Conservation (phyloP, 53 echinoderm and acorn worm species). For the Holothuria leucospilota region DNA sequence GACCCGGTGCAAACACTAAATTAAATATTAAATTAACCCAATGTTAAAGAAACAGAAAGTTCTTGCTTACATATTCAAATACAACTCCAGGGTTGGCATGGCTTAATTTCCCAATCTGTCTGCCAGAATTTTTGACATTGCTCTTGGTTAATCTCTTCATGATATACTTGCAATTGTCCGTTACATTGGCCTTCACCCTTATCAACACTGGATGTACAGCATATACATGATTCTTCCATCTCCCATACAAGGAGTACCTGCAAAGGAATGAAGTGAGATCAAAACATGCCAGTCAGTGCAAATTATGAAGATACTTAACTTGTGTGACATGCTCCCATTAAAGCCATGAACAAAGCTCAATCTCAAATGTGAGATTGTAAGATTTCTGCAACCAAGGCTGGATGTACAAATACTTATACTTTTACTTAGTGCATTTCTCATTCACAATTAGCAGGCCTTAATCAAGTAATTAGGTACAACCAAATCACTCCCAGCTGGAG, state of each 20-base stretch:
- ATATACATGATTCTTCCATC: slow-evolving; percentile 93
- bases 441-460: no score
- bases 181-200: slow-evolving; percentile 81
- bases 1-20: no score
- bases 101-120: slow-evolving; percentile 96
- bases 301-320: no score
- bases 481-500: no score
- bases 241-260: slow-evolving; percentile 89
- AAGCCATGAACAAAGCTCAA: no score
- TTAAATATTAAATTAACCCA: background rate
- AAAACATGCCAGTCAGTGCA: no score
- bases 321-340: no score
- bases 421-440: no score
- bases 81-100: slow-evolving; percentile 96
- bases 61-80: slow-evolving; percentile 91
- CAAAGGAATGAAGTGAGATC: background rate
- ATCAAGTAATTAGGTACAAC: no score
- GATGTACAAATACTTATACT: no score
- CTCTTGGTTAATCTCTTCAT: slow-evolving; percentile 99
- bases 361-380: no score
- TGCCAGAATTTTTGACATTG: slow-evolving; percentile 90
- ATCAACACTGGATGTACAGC: slow-evolving; percentile 84
- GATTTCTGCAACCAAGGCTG: no score
- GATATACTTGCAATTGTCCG: slow-evolving; percentile 91
- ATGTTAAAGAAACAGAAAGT: background rate